These are phyloP conservation scores for Lamprotornis superbus DNA, from an alignment of 2,113 vertebrate species.

Conservation along the genomic window DNA sequence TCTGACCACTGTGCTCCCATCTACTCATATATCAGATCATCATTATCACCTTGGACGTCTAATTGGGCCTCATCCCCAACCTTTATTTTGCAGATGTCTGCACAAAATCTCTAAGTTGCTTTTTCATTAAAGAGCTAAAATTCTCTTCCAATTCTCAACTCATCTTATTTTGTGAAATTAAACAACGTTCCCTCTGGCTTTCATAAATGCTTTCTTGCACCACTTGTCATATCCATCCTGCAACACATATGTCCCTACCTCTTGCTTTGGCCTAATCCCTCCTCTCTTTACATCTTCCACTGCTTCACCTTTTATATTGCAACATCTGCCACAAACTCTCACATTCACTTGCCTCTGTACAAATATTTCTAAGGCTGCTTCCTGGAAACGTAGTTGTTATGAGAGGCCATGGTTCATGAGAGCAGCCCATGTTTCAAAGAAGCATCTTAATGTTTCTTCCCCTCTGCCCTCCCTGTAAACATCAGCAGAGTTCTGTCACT, in stretches of 20 bases:
- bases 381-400: neutral
- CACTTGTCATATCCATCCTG: neutral
- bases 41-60: neutral
- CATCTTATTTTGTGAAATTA: neutral
- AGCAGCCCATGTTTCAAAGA: neutral
- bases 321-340: neutral
- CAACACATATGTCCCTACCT: neutral
- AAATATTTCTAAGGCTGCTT: neutral
- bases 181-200: neutral
- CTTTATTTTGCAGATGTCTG: neutral
- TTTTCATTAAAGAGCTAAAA: neutral
- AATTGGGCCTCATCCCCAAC: neutral
- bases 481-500: neutral
- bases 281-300: neutral
- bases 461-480: neutral
- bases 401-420: neutral
- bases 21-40: neutral
- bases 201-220: neutral
- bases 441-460: neutral
- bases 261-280: neutral
- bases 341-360: neutral
- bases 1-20: neutral
- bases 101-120: neutral
- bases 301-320: neutral
- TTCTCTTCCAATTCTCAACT: neutral